Percentiles rank a stretch among this genome's conserved stretches.
Evolutionary conservation across 2,113 vertebrate species (phyloP).

Genomic region (Spea multiplicata): DNA sequence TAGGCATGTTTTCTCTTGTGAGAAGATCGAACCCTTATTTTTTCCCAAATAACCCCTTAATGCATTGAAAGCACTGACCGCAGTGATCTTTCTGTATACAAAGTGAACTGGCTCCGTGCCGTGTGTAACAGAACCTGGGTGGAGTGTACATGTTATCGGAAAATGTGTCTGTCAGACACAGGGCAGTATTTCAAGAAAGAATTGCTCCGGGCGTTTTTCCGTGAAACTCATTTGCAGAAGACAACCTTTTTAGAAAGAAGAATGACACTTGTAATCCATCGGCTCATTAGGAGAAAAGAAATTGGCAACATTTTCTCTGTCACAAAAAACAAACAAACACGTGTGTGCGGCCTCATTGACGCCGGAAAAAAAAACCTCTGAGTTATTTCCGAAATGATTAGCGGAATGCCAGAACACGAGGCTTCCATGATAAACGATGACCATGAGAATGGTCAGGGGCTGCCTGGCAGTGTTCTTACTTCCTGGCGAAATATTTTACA

Average conservation of each 20-base stretch:
- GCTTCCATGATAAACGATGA: too few species aligned
- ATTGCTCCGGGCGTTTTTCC: conserved; percentile 33
- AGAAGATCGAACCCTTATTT: too few species aligned
- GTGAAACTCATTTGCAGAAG: conserved; percentile 6
- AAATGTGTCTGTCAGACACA: conserved; percentile 13
- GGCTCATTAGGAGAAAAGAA: neutral
- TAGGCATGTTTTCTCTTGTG: too few species aligned
- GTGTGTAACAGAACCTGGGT: conserved; percentile 13
- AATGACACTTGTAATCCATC: neutral
- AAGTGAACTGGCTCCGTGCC: neutral
- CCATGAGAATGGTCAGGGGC: too few species aligned
- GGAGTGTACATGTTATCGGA: conserved; percentile 24
- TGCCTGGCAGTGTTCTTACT: too few species aligned
- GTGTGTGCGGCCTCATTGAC: neutral
- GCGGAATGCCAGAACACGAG: too few species aligned
- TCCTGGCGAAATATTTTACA: too few species aligned
- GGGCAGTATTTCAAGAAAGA: conserved; percentile 18
- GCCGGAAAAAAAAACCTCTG: too few species aligned
- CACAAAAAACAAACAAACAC: neutral
- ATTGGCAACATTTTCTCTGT: neutral
- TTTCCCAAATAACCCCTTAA: too few species aligned
- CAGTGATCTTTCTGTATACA: neutral
- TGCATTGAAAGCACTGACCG: neutral
- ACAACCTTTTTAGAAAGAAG: conserved; percentile 5
- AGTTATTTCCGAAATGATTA: too few species aligned